Base-by-base conservation (phyloP, 2,888 invertebrate genomes). In the Melanargia galathea region DNA sequence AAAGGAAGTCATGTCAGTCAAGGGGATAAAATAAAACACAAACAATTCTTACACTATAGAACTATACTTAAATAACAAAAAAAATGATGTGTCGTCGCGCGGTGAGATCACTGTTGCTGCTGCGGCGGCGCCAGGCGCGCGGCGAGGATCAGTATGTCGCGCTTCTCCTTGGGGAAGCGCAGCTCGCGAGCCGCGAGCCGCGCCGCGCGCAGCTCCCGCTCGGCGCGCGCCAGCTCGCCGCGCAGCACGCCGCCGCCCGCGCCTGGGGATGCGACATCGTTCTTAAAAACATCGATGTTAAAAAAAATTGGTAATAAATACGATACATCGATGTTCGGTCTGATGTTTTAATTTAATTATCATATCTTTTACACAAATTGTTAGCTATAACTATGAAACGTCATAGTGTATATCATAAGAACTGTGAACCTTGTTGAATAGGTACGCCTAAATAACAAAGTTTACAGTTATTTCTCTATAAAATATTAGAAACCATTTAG, bases 91-190 rank as follows among this genome's bases (percentile, higher is more conserved):
- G 70, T 66, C 60, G 68, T 71, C 67, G 72, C 72, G 74, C 74
- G 77, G 77, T 81, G 80, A 80, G 87, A 90, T 90, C 87, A 90
- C 90, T 90, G 89, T 86, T 84, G 82, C 79, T 82, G 84, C 78
- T 81, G 83, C 70, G 87, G 86, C 66, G 90, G 87, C 40, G 86
- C 94, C 73, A 97, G 94, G 84, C 98, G 97, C 77, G 96, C 96
- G 94, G 98, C 98, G 77, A 97, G 93, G 92, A 97, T 95, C 56
- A 98, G 92, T 80, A 98, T 98, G 86, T 98, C 98, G 82, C 97
- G 95, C 84, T 98, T 98, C 87, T 98, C 98, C 88, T 98, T 98
- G 62, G 97, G 97, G 89, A 98, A 98, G 80, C 98, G 93, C 35
- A 98, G 92, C 80, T 98, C 98, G 61, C 97, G 93, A 0, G 98